Evolutionary conservation across 2,888 invertebrate species (phyloP).

Genomic region (Tetranychus piercei): DNA sequence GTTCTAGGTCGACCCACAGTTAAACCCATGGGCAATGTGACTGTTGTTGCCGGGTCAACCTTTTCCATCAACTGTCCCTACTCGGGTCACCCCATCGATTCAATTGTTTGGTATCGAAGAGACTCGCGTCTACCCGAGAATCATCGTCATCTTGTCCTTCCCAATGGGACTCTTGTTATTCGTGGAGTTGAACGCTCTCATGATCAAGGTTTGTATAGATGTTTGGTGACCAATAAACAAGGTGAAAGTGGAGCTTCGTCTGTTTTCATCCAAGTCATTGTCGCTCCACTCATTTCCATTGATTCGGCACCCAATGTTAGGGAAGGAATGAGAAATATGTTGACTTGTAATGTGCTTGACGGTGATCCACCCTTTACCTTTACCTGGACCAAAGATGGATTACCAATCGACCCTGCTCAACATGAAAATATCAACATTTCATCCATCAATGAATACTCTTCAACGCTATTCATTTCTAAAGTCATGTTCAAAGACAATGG

Average conservation of each 20-base stretch:
- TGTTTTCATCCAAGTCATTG: slow-evolving; percentile 29
- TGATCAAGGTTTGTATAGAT: slow-evolving; percentile 74
- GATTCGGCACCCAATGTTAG: slow-evolving; percentile 26
- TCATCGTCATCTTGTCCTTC: slow-evolving; percentile 63
- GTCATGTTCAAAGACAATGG: slow-evolving; percentile 33
- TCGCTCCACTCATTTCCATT: slow-evolving; percentile 8
- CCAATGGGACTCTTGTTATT: slow-evolving; percentile 67
- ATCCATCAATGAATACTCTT: slow-evolving; percentile 24
- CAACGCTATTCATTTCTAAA: slow-evolving; percentile 26
- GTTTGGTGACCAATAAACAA: slow-evolving; percentile 65
- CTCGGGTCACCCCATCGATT: slow-evolving; percentile 33
- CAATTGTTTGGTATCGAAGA: slow-evolving; percentile 36
- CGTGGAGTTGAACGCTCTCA: slow-evolving; percentile 63
- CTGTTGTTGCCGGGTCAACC: slow-evolving; percentile 75
- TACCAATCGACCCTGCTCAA: background rate
- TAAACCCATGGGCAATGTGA: slow-evolving; percentile 74
- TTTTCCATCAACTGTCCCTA: slow-evolving; percentile 50
- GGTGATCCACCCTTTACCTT: slow-evolving; percentile 23
- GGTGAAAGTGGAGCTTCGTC: slow-evolving; percentile 32
- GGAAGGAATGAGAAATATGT: slow-evolving; percentile 38
- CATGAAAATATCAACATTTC: slow-evolving; percentile 16
- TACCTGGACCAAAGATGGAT: slow-evolving; percentile 23
- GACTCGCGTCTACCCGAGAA: slow-evolving; percentile 68
- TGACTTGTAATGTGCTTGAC: slow-evolving; percentile 32
- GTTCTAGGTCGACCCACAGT: slow-evolving; percentile 58